phyloP scores from a whole-genome alignment of 2,113 vertebrate genomes.

The Macrotus californicus region DNA sequence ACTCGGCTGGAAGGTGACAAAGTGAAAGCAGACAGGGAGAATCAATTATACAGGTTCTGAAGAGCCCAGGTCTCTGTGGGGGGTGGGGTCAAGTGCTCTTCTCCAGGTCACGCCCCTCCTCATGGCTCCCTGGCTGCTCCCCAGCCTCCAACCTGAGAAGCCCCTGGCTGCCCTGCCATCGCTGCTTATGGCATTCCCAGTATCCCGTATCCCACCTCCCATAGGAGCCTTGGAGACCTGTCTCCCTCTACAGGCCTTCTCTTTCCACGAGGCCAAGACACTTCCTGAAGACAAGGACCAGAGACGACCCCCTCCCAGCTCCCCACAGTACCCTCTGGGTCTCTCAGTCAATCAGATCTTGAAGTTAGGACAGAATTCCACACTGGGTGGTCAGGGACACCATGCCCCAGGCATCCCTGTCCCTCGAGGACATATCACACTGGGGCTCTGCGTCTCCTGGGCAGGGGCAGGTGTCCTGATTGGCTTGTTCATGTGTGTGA shows the following conservation, averaged over 20 bases:
- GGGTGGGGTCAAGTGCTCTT: not conserved
- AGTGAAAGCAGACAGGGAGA: not conserved
- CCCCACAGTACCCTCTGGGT: not conserved
- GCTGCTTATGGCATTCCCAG: not conserved
- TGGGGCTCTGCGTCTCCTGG: not conserved
- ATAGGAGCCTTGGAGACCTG: not conserved
- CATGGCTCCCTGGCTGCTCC: not conserved
- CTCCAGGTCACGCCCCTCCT: not conserved
- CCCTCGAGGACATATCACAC: not conserved
- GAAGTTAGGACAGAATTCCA: not conserved
- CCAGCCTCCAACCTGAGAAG: not conserved
- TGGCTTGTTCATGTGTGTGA: not conserved
- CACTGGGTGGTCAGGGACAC: not conserved
- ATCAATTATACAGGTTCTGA: not conserved
- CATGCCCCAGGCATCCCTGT: not conserved
- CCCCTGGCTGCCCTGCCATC: not conserved
- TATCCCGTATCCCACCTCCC: not conserved
- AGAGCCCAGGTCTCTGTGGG: not conserved
- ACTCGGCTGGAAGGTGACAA: conserved; percentile 79
- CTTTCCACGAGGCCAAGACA: not conserved
- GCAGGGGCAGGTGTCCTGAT: not conserved
- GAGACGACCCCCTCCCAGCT: not conserved
- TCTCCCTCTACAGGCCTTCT: not conserved
- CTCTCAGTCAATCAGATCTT: not conserved
- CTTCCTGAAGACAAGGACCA: not conserved